phyloP scores from a whole-genome alignment of 2,888 invertebrate genomes.

The Oxyscelio sp. region DNA sequence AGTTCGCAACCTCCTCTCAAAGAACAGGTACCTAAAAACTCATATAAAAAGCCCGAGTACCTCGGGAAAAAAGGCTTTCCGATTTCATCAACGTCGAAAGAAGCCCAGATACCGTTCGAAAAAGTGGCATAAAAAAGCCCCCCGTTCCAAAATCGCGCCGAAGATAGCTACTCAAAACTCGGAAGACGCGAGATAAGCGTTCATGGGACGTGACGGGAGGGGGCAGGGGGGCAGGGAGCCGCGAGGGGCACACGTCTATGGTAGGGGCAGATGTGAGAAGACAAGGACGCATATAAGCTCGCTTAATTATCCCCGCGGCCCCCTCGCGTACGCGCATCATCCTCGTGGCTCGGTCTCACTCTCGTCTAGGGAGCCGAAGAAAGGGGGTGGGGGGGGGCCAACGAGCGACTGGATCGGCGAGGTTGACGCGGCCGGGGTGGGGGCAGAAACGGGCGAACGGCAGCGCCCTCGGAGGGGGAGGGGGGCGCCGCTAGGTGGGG shows the following conservation, averaged over 20 bases:
- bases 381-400: conserved; percentile 20
- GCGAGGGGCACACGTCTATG: conserved; percentile 54
- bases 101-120: conserved; percentile 17
- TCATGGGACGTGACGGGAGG: not conserved
- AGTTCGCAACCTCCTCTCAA: too few relatives aligned
- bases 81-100: not conserved
- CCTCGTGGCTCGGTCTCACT: conserved; percentile 75
- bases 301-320: conserved; percentile 86
- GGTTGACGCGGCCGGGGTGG: conserved; percentile 45
- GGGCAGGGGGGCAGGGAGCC: not conserved
- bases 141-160: conserved; percentile 31
- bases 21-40: too few relatives aligned
- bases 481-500: conserved; percentile 40
- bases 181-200: conserved; percentile 49
- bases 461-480: conserved; percentile 55
- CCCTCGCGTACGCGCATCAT: conserved; percentile 71
- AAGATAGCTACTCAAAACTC: conserved; percentile 44
- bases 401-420: conserved; percentile 50
- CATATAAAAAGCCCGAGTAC: too few relatives aligned
- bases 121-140: too few relatives aligned
- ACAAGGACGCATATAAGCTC: conserved; percentile 81
- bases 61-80: conserved; percentile 1
- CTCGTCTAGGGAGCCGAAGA: conserved; percentile 61
- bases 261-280: conserved; percentile 69
- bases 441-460: conserved; percentile 58